phyloP scores from a whole-genome alignment of 2,797 vertebrate genomes.

The Lepilemur septentrionalis region DNA sequence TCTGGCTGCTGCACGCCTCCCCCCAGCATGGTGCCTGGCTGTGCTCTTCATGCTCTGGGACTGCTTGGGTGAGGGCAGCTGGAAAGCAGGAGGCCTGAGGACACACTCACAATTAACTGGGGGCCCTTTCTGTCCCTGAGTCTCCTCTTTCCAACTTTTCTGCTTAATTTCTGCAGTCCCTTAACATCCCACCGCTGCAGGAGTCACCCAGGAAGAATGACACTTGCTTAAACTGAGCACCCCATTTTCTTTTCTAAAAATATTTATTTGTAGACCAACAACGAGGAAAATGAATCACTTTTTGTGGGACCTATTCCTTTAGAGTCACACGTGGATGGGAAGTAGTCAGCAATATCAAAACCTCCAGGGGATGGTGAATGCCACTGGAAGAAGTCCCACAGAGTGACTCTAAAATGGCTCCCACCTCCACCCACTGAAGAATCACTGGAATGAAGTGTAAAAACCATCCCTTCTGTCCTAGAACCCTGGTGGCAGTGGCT shows the following conservation, averaged over 20 bases:
- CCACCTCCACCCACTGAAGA: neutral
- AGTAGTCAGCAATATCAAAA: neutral
- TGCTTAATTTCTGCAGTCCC: neutral
- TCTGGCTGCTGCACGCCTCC: neutral
- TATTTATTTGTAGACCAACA: neutral
- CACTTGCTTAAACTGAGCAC: neutral
- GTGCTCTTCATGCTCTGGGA: neutral
- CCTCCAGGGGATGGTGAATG: neutral
- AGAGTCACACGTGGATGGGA: neutral
- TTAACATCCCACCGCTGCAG: neutral
- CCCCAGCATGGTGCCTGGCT: neutral
- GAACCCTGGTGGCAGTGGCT: neutral
- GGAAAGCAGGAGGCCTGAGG: neutral
- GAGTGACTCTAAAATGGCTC: neutral
- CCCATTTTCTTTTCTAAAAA: constrained; percentile 4
- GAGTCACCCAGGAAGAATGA: neutral
- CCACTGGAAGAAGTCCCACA: neutral
- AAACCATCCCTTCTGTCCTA: neutral
- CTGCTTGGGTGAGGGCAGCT: neutral
- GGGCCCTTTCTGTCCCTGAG: neutral
- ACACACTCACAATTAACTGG: neutral
- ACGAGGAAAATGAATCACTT: neutral
- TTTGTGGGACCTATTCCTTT: neutral
- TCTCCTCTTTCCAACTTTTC: neutral
- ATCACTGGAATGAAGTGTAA: neutral